phyloP scores from a whole-genome alignment of 2,888 invertebrate genomes.

The Sycophila texana region DNA sequence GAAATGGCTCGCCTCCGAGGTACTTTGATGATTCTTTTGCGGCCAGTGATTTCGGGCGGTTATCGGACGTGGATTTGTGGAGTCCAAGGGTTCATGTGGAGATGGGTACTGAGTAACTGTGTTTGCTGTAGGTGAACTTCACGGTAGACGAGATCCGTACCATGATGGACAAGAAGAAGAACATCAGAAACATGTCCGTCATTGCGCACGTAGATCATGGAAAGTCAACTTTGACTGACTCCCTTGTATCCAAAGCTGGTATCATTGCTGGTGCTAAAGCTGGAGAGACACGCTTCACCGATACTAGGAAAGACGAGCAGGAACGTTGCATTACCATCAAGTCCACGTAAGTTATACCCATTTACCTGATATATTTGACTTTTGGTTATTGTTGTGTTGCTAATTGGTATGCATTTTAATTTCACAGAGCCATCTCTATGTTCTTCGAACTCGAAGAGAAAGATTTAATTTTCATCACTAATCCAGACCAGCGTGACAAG shows the following conservation, averaged over 20 bases:
- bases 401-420: background rate
- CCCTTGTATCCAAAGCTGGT: conserved; percentile 99
- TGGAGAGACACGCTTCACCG: conserved; percentile 99
- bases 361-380: conserved; percentile 5
- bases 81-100: background rate
- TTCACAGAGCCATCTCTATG: conserved; percentile 96
- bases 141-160: conserved; percentile 99
- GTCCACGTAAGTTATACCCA: conserved; percentile 90
- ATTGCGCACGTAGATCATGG: conserved; percentile 99
- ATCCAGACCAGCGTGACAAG: conserved; percentile 93
- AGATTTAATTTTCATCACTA: conserved; percentile 95
- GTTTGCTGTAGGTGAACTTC: conserved; percentile 94
- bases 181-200: conserved; percentile 99
- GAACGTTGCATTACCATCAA: conserved; percentile 99
- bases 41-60: background rate
- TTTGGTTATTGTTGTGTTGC: background rate
- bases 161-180: conserved; percentile 99
- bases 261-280: conserved; percentile 99
- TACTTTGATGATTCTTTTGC: conserved; percentile 3
- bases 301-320: conserved; percentile 99
- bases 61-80: background rate
- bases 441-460: conserved; percentile 97
- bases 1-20: background rate
- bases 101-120: background rate
- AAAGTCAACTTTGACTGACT: conserved; percentile 99